phyloP scores from a whole-genome alignment of 2,113 vertebrate genomes.

The Henicopernis longicauda region DNA sequence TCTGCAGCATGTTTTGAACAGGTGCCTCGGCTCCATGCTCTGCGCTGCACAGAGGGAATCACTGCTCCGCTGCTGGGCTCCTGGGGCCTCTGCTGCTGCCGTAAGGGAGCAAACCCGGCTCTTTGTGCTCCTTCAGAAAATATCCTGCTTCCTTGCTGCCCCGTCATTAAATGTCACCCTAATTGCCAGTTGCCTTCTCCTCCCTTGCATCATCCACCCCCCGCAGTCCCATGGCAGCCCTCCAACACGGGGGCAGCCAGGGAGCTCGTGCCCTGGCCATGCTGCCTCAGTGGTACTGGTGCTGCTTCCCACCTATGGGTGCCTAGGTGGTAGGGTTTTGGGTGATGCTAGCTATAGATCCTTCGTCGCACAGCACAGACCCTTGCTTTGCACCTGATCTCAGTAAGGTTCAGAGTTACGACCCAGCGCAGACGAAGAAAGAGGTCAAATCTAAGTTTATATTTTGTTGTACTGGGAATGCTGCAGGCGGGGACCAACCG shows the following conservation, averaged over 20 bases:
- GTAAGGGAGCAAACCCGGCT: not conserved
- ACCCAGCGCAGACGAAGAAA: not conserved
- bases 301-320: not conserved
- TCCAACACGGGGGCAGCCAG: too few relatives aligned
- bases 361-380: too few relatives aligned
- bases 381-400: not conserved
- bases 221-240: not conserved
- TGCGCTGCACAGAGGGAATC: not conserved
- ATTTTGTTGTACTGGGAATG: not conserved
- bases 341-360: not conserved
- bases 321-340: not conserved
- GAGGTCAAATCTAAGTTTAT: not conserved
- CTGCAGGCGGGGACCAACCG: not conserved
- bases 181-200: not conserved
- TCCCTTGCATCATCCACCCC: not conserved
- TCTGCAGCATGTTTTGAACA: not conserved
- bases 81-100: not conserved
- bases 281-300: not conserved
- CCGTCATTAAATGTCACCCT: not conserved
- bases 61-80: not conserved
- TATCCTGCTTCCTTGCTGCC: not conserved
- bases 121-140: not conserved
- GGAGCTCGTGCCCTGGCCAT: not conserved
- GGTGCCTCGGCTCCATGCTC: accelerated
- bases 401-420: not conserved